Base-by-base conservation (phyloP, 2,797 vertebrate genomes). In the Chelidonichthys spinosus region DNA sequence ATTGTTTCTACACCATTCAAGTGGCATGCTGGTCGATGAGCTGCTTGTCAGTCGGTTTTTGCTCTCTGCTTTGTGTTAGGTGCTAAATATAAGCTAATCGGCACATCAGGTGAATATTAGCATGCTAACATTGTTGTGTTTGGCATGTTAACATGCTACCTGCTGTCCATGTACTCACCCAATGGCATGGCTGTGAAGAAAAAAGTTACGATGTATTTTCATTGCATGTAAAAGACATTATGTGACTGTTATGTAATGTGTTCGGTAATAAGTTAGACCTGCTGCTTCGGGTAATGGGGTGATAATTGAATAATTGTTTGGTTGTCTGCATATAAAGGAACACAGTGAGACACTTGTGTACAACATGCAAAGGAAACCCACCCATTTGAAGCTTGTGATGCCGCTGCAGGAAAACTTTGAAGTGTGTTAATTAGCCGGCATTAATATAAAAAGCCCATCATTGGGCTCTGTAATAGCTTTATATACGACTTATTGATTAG, bases 401-500 rank as follows among this genome's bases (percentile, higher is more conserved):
- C 56, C 55, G 74, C 63, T 32, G 53, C 63, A 52, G 32, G 47
- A 79, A 78, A 78, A 42, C 69, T 32, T 64, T 69, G 32, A 71
- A 76, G 72, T 36, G 3, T 50, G 18, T 58, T 78, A 78, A 86
- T 85, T 68, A 86, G 61, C 53, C 49, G 56, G 58, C 32, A 78
- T 81, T 77, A 63, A 53, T 46, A 47, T 43, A 15, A 56, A 56
- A 70, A 54, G 60, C 67, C 67, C 47, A 37, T 78, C 59, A 63
- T 72, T 18, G 33, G 46, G 50, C 25, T 44, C 40, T 33, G 14
- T 61, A 78, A 74, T 43, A 55, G 63, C 39, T 72, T 39, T 73
- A 71, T 62, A 50, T 62, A 39, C 36, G 62, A 35, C 14, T 56
- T 76, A 81, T 70, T 81, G 59, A 79, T 78, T 79, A 67, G 40